Evolutionary conservation across 2,888 invertebrate species (phyloP).

Genomic region (Anticlea derivata): DNA sequence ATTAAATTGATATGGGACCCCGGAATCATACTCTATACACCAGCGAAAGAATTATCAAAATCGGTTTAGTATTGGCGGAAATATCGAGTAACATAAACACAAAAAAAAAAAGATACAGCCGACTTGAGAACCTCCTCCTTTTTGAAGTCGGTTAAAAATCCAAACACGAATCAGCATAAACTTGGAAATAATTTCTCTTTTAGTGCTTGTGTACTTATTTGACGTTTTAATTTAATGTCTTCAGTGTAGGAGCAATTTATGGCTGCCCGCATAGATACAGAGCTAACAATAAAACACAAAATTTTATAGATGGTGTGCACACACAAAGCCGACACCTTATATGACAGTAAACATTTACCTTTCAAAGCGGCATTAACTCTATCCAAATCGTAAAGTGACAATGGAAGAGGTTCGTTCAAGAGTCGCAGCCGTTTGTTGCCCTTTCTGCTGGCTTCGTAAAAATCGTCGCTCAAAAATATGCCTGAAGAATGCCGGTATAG

Average conservation of each 20-base stretch:
- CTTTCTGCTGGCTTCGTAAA: slow-evolving; percentile 59
- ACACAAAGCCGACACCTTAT: slow-evolving; percentile 61
- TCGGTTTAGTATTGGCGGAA: too few relatives aligned
- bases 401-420: slow-evolving; percentile 77
- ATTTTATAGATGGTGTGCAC: slow-evolving; percentile 59
- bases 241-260: slow-evolving; percentile 31
- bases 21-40: too few relatives aligned
- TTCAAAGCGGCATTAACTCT: slow-evolving; percentile 80
- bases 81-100: too few relatives aligned
- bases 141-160: slow-evolving; percentile 35
- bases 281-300: slow-evolving; percentile 52
- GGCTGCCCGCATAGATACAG: slow-evolving; percentile 20
- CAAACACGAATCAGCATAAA: slow-evolving; percentile 33
- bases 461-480: slow-evolving; percentile 78
- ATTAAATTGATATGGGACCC: too few relatives aligned
- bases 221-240: slow-evolving; percentile 29
- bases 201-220: slow-evolving; percentile 25
- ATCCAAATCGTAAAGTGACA: slow-evolving; percentile 79
- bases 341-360: slow-evolving; percentile 77
- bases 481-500: slow-evolving; percentile 78
- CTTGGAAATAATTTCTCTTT: slow-evolving; percentile 29
- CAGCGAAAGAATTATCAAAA: too few relatives aligned
- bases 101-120: too few relatives aligned
- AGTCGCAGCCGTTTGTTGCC: slow-evolving; percentile 68
- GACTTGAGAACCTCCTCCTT: too few relatives aligned